A percentile compares a stretch with the other conserved stretches of the same genome.
These are phyloP conservation scores for Sinhomidia bicolor DNA, from an alignment of 2,888 invertebrate species.

Conservation along the genomic window DNA sequence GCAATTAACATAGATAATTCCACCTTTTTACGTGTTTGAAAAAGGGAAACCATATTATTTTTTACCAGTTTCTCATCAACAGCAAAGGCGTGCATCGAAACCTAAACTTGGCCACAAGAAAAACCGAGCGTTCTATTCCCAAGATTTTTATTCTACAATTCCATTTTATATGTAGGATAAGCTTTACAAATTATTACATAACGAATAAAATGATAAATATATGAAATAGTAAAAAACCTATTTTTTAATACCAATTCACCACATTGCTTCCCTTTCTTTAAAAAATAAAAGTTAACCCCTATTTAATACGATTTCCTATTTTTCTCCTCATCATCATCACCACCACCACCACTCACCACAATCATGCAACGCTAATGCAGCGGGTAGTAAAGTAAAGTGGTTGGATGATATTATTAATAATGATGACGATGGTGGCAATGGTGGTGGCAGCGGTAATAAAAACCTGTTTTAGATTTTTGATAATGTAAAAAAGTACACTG, in stretches of 20 bases:
- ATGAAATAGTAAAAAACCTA: background rate
- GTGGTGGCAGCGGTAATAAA: background rate
- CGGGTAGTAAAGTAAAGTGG: constrained; percentile 4
- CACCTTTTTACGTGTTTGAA: background rate
- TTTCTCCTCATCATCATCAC: background rate
- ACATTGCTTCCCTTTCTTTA: background rate
- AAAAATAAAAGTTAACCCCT: background rate
- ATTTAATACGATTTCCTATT: background rate
- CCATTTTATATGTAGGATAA: constrained; percentile 5
- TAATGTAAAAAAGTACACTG: constrained; percentile 12
- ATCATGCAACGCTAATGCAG: constrained; percentile 29
- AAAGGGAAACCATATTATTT: constrained; percentile 3
- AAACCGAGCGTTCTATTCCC: background rate
- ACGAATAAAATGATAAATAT: constrained; percentile 29
- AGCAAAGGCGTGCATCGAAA: background rate
- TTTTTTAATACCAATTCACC: background rate
- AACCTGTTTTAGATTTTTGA: constrained; percentile 31
- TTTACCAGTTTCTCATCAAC: background rate
- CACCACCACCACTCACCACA: background rate
- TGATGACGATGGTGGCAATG: constrained; percentile 19
- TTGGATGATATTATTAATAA: background rate
- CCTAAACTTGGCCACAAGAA: background rate
- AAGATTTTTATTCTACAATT: constrained; percentile 21
- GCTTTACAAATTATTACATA: constrained; percentile 26
- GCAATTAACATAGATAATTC: constrained; percentile 40